phyloP scores from a whole-genome alignment of 2,888 invertebrate species.

The Zygaena filipendulae region DNA sequence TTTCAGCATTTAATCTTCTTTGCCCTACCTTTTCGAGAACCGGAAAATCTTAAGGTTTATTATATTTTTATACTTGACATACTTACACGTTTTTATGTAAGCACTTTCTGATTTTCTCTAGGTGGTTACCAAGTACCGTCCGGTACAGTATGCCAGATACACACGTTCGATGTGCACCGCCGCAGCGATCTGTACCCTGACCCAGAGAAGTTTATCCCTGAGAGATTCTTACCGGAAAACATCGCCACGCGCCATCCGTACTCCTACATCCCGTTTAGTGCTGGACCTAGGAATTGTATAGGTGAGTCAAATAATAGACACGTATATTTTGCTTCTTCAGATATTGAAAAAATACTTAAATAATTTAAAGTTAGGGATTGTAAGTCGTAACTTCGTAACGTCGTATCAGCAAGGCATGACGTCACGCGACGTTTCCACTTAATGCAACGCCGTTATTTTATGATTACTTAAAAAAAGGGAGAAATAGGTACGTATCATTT shows the following conservation, averaged over 20 bases:
- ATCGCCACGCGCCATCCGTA: slow-evolving; percentile 64
- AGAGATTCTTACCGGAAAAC: slow-evolving; percentile 73
- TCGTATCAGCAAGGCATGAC: not conserved
- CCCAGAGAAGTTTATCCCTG: slow-evolving; percentile 75
- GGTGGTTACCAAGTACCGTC: slow-evolving; percentile 56
- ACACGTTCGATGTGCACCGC: slow-evolving; percentile 71
- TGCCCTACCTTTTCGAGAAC: too few species aligned
- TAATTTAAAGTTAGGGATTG: slow-evolving; percentile 8
- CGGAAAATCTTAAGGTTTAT: too few species aligned
- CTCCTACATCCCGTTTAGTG: slow-evolving; percentile 74
- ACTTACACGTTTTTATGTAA: too few species aligned
- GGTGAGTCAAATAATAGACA: slow-evolving; percentile 49
- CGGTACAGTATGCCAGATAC: slow-evolving; percentile 48
- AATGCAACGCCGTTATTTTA: too few species aligned
- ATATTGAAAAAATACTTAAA: not conserved
- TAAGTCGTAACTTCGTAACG: slow-evolving; percentile 1
- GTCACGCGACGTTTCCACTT: too few species aligned
- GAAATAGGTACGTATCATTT: too few species aligned
- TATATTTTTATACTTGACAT: too few species aligned
- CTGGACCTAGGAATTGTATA: slow-evolving; percentile 76
- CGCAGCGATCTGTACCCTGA: slow-evolving; percentile 72
- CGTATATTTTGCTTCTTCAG: too few species aligned
- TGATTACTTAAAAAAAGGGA: too few species aligned
- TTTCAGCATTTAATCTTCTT: too few species aligned
- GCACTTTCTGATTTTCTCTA: too few species aligned